These are phyloP conservation scores for Balaenoptera acutorostrata DNA, from an alignment of 2,113 vertebrate genomes.

Conservation along the genomic window DNA sequence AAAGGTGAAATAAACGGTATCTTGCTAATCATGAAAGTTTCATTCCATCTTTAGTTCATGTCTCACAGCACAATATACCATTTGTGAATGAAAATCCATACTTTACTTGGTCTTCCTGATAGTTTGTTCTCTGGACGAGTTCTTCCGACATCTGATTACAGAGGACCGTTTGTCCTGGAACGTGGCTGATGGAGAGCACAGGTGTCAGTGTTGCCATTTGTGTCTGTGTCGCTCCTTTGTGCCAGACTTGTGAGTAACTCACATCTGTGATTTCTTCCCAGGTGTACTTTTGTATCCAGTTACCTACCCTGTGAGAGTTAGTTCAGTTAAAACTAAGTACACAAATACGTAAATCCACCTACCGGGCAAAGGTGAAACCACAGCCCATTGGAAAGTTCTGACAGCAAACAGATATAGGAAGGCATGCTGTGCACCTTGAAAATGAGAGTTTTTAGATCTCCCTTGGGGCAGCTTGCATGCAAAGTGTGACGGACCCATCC, in stretches of 20 bases:
- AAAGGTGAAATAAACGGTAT: neutral
- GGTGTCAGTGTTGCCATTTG: accelerated
- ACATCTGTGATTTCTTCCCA: neutral
- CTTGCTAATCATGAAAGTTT: neutral
- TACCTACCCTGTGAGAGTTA: neutral
- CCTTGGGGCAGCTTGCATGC: neutral
- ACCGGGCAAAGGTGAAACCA: neutral
- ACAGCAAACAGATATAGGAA: neutral
- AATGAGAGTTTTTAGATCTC: neutral
- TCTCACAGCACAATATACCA: accelerated
- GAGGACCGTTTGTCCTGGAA: neutral
- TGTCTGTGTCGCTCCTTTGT: neutral
- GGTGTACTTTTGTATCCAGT: neutral
- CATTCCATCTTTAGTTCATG: accelerated
- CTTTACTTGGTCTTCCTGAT: neutral
- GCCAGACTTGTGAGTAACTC: neutral
- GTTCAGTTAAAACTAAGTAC: neutral
- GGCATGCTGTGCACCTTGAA: neutral
- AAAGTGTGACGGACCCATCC: neutral
- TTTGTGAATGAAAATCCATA: neutral
- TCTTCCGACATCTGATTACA: accelerated
- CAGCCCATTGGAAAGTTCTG: neutral
- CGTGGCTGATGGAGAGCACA: accelerated
- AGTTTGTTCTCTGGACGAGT: neutral
- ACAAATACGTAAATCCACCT: too few relatives aligned